Evolutionary conservation across 35 echinoderm and acorn worm genomes (phyloP).

Genomic region (Heliocidaris erythrogramma): DNA sequence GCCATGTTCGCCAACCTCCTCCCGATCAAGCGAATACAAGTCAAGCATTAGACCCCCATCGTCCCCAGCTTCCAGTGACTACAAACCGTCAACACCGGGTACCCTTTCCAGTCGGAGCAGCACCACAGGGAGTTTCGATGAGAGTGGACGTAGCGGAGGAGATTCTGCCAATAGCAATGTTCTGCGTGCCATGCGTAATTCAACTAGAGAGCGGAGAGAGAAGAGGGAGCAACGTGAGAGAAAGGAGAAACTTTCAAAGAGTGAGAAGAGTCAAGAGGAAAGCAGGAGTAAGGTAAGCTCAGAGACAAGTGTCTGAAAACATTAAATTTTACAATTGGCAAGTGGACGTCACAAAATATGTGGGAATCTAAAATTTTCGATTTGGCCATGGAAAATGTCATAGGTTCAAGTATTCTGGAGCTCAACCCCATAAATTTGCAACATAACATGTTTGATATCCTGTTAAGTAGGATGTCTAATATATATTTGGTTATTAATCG

Average conservation of each 20-base stretch:
- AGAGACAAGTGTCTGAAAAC: background rate
- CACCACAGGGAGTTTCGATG: constrained; percentile 21
- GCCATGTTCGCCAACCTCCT: constrained; percentile 26
- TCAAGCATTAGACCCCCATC: constrained; percentile 8
- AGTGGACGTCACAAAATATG: too few relatives aligned
- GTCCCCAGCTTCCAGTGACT: background rate
- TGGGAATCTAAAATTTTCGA: too few relatives aligned
- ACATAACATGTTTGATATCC: too few relatives aligned
- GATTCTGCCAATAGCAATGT: background rate
- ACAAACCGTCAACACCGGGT: constrained; percentile 27
- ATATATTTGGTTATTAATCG: too few relatives aligned
- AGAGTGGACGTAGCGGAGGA: background rate
- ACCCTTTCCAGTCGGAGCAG: constrained; percentile 22
- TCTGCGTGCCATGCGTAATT: background rate
- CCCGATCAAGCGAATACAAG: background rate
- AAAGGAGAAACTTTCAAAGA: constrained; percentile 42
- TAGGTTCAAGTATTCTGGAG: too few relatives aligned
- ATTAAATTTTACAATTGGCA: background rate
- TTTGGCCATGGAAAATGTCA: too few relatives aligned
- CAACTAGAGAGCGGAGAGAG: constrained; percentile 36
- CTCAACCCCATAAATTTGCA: too few relatives aligned
- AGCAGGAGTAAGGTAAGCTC: constrained; percentile 32
- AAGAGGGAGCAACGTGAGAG: constrained; percentile 41
- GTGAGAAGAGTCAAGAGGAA: constrained; percentile 36
- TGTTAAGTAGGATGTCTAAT: too few relatives aligned